Conservation (phyloP, 2,113 vertebrate genomes). For the Seriola rivoliana region DNA sequence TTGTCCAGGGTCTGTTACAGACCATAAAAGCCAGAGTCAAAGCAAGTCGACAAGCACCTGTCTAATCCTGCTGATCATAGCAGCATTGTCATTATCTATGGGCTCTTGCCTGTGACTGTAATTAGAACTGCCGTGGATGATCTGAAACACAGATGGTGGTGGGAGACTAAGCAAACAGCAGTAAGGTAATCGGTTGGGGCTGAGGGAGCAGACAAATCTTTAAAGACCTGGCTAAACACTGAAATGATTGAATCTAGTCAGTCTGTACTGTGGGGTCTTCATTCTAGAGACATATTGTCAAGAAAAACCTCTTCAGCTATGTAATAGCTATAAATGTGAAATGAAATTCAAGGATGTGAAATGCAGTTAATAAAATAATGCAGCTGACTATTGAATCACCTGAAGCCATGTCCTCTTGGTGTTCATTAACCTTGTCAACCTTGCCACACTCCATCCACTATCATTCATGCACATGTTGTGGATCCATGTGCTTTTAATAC, state of each 20-base stretch:
- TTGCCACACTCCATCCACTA: background rate
- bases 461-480: conserved; percentile 11
- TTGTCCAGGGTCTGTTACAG: conserved; percentile 47
- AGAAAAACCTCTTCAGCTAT: background rate
- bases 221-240: conserved; percentile 69
- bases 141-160: conserved; percentile 83
- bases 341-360: conserved; percentile 27
- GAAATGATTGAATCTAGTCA: background rate
- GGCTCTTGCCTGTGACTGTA: conserved; percentile 73
- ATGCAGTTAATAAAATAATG: conserved; percentile 21
- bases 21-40: conserved; percentile 65
- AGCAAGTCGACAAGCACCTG: conserved; percentile 72
- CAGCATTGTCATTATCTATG: conserved; percentile 79
- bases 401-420: conserved; percentile 11
- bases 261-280: background rate
- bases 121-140: conserved; percentile 77
- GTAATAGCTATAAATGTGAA: background rate
- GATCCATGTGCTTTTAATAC: conserved; percentile 11
- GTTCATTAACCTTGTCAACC: conserved; percentile 22
- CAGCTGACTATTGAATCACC: conserved; percentile 5
- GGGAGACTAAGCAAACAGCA: conserved; percentile 70
- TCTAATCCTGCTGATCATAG: conserved; percentile 85
- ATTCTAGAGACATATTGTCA: background rate
- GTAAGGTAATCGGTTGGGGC: conserved; percentile 70
- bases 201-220: conserved; percentile 65